Conservation (phyloP, 2,113 vertebrate genomes). For the Coregonus clupeaformis region DNA sequence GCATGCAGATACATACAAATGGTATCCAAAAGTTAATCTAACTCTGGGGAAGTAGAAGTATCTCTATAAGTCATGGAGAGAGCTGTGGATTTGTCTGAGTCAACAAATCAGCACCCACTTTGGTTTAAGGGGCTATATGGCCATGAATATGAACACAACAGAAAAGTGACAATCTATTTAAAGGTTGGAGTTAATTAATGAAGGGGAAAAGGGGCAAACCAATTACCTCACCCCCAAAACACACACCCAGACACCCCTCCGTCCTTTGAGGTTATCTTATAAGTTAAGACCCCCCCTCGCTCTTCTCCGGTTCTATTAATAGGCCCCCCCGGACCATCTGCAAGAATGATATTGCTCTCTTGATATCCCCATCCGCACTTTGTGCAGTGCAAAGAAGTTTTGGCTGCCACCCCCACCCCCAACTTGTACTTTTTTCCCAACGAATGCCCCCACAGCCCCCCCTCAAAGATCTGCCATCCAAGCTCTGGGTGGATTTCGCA, state of each 20-base stretch:
- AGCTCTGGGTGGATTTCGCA: constrained; percentile 65
- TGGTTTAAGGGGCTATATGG: neutral
- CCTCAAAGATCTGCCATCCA: constrained; percentile 63
- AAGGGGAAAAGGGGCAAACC: constrained; percentile 17
- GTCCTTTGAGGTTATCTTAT: constrained; percentile 54
- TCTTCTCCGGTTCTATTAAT: constrained; percentile 81
- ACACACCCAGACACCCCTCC: constrained; percentile 19
- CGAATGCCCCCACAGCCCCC: constrained; percentile 36
- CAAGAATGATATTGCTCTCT: constrained; percentile 46
- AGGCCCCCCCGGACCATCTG: constrained; percentile 78
- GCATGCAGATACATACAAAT: too few relatives aligned
- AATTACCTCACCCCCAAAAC: constrained; percentile 18
- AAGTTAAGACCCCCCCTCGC: constrained; percentile 46
- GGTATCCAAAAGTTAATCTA: too few relatives aligned
- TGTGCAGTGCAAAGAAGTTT: constrained; percentile 72
- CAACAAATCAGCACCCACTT: too few relatives aligned
- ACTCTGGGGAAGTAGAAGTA: too few relatives aligned
- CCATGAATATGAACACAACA: neutral
- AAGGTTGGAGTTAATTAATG: constrained; percentile 30
- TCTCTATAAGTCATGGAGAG: too few relatives aligned
- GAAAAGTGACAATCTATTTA: constrained; percentile 52
- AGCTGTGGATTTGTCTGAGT: too few relatives aligned
- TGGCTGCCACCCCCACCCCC: constrained; percentile 6
- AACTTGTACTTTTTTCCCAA: neutral
- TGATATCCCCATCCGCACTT: constrained; percentile 90